These are phyloP conservation scores for Oreohelix idahoensis DNA, from an alignment of 1,140 invertebrate species.

Conservation along the genomic window DNA sequence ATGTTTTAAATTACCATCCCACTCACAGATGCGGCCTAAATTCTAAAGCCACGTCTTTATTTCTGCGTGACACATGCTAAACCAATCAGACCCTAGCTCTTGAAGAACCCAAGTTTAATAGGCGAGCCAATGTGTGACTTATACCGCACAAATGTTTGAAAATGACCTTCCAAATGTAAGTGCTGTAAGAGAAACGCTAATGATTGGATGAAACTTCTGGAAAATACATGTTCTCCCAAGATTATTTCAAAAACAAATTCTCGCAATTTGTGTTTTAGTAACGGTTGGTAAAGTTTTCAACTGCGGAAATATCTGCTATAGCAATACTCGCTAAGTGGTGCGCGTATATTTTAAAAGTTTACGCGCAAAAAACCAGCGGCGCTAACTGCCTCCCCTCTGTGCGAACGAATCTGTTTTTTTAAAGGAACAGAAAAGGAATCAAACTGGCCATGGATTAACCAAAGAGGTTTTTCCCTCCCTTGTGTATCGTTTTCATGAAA, in stretches of 20 bases:
- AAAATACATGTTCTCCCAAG: not conserved
- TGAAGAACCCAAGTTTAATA: not conserved
- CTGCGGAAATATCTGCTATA: not conserved
- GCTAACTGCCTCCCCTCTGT: not conserved
- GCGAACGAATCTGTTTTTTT: not conserved
- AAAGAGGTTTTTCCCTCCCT: not conserved
- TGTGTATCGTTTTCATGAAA: not conserved
- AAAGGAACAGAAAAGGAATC: not conserved
- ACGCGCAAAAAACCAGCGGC: not conserved
- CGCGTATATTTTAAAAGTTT: not conserved
- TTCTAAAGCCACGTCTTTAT: no score
- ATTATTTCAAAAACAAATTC: conserved; percentile 22
- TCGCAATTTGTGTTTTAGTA: conserved; percentile 32
- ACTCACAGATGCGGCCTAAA: no score
- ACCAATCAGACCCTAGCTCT: not conserved
- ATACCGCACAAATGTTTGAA: not conserved
- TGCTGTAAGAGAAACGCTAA: not conserved
- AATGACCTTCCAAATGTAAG: not conserved
- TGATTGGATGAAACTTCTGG: not conserved
- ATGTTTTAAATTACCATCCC: no score
- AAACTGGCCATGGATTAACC: not conserved
- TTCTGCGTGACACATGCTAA: not conserved
- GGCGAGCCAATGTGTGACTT: not conserved
- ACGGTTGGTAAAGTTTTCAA: conserved; percentile 20
- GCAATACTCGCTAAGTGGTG: not conserved